Conservation (phyloP, 2,888 invertebrate species). For the Drosophila vallismaia region DNA sequence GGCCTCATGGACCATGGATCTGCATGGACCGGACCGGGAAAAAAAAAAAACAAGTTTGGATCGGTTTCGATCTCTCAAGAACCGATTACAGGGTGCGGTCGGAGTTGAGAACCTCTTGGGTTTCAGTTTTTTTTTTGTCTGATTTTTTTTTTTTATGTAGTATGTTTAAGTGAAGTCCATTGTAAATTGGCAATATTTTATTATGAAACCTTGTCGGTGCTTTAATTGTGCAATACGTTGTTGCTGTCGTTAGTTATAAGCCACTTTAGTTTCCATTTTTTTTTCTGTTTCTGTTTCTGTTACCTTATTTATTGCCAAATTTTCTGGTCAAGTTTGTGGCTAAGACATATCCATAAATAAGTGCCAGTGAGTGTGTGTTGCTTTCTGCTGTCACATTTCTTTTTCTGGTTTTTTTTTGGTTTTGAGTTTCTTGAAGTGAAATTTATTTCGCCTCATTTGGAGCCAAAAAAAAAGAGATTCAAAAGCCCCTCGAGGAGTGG, state of each 20-base stretch:
- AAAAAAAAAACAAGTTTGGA: conserved; percentile 56
- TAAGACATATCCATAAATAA: conserved; percentile 31
- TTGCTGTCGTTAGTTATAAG: conserved; percentile 1
- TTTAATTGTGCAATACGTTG: conserved; percentile 55
- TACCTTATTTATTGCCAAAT: conserved; percentile 42
- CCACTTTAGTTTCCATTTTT: neutral
- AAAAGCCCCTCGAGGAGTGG: conserved; percentile 47
- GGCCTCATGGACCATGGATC: conserved; percentile 29
- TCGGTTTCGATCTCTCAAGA: conserved; percentile 38
- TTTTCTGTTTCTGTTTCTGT: conserved; percentile 9
- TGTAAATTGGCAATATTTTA: conserved; percentile 68
- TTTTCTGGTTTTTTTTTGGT: conserved; percentile 25
- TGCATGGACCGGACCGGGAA: conserved; percentile 13
- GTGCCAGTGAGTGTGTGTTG: conserved; percentile 18
- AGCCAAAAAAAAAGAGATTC: conserved; percentile 2
- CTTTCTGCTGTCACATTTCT: conserved; percentile 69
- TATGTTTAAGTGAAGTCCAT: conserved; percentile 22
- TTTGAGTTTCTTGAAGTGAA: conserved; percentile 66
- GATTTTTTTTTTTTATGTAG: too few relatives aligned
- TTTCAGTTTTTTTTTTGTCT: neutral
- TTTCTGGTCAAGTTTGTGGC: conserved; percentile 31
- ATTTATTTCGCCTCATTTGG: conserved; percentile 50
- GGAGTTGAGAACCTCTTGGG: conserved; percentile 3
- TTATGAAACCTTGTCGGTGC: conserved; percentile 62
- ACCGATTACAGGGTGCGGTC: conserved; percentile 37